A percentile compares a stretch with the other conserved stretches of the same genome.
Evolutionary conservation across 2,113 vertebrate species (phyloP).

Genomic region (Cervus canadensis): DNA sequence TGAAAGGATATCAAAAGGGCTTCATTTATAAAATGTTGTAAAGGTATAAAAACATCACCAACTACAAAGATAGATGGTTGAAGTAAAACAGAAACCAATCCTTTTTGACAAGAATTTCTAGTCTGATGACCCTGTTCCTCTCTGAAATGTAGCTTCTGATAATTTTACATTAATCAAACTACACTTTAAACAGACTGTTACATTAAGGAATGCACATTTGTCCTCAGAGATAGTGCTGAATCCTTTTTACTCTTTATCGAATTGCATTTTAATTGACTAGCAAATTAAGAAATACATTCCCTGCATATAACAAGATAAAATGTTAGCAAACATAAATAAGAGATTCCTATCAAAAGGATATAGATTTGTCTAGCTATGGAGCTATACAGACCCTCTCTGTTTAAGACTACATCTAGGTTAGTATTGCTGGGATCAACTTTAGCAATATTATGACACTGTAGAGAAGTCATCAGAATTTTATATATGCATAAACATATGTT

Average conservation of each 20-base stretch:
- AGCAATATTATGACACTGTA: neutral
- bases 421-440: neutral
- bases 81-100: conserved; percentile 61
- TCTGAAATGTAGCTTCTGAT: conserved; percentile 25
- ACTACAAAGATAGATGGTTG: conserved; percentile 53
- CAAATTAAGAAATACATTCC: conserved; percentile 57
- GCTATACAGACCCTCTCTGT: neutral
- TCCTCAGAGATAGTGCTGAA: conserved; percentile 57
- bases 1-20: conserved; percentile 62
- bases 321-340: neutral
- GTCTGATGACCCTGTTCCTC: conserved; percentile 55
- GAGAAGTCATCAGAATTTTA: neutral
- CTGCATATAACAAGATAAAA: conserved; percentile 48
- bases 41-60: conserved; percentile 65
- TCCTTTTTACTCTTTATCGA: conserved; percentile 58
- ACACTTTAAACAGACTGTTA: conserved; percentile 58
- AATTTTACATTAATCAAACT: conserved; percentile 53
- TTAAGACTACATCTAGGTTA: neutral
- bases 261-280: conserved; percentile 64
- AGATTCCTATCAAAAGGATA: conserved; percentile 16
- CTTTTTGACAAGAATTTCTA: conserved; percentile 66
- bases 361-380: neutral
- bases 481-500: neutral
- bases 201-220: conserved; percentile 34
- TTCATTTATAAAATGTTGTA: conserved; percentile 57